These are phyloP conservation scores for Oxyteleia sp. DNA, from an alignment of 2,888 invertebrate species.

Conservation along the genomic window DNA sequence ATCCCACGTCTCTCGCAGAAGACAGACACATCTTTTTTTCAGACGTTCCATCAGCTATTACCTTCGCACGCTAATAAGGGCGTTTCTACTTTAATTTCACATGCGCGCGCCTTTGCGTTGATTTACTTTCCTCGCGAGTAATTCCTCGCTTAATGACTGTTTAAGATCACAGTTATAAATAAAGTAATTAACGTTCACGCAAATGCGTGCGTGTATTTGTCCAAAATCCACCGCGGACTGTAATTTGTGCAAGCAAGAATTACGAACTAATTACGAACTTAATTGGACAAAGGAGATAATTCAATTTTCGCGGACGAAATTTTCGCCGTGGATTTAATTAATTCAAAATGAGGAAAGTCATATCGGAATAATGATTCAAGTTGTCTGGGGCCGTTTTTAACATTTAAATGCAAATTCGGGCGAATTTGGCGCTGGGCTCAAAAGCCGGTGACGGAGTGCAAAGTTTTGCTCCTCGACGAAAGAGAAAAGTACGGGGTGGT, in stretches of 20 bases:
- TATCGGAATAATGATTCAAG: slow-evolving; percentile 20
- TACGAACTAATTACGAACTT: slow-evolving; percentile 55
- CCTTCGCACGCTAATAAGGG: slow-evolving; percentile 77
- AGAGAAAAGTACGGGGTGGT: slow-evolving; percentile 58
- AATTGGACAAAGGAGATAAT: slow-evolving; percentile 55
- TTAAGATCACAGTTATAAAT: slow-evolving; percentile 65
- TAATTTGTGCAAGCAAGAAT: slow-evolving; percentile 53
- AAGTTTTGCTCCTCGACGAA: slow-evolving; percentile 53
- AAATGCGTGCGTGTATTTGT: slow-evolving; percentile 37
- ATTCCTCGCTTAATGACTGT: slow-evolving; percentile 61
- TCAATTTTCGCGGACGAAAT: slow-evolving; percentile 51
- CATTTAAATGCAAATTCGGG: slow-evolving; percentile 65
- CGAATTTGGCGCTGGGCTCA: slow-evolving; percentile 8
- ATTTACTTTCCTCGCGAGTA: slow-evolving; percentile 48
- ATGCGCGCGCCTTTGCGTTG: slow-evolving; percentile 41
- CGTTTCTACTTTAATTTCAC: slow-evolving; percentile 72
- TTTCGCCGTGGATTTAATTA: slow-evolving; percentile 38
- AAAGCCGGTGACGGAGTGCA: slow-evolving; percentile 44
- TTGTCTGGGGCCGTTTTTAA: slow-evolving; percentile 39
- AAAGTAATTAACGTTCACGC: slow-evolving; percentile 62
- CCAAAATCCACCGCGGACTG: slow-evolving; percentile 45
- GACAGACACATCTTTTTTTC: slow-evolving; percentile 74
- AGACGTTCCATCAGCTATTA: slow-evolving; percentile 79
- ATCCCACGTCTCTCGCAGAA: slow-evolving; percentile 80
- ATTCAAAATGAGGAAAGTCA: slow-evolving; percentile 38